Conservation (phyloP, 1,140 invertebrate genomes). For the Tachypleus tridentatus region DNA sequence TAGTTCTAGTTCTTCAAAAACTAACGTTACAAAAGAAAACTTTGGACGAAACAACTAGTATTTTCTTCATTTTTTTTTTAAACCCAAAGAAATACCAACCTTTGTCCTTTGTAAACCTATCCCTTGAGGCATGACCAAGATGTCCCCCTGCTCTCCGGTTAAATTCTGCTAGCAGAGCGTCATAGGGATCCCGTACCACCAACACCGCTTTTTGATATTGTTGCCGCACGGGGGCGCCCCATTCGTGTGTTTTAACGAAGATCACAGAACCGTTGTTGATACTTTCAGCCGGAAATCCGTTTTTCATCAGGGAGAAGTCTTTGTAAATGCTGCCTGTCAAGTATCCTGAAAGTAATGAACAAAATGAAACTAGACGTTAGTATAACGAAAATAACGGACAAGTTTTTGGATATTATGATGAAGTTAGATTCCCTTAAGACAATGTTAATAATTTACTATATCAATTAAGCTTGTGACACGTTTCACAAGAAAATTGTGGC, state of each 20-base stretch:
- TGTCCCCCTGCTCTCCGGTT: slow-evolving; percentile 57
- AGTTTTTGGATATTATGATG: no score
- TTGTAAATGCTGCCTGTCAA: slow-evolving; percentile 61
- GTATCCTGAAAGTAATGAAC: slow-evolving; percentile 10
- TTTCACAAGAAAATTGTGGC: no score
- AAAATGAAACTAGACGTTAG: no score
- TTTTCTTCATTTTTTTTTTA: no score
- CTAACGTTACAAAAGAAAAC: no score
- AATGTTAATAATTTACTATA: no score
- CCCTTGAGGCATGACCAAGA: slow-evolving; percentile 50
- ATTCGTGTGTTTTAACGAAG: slow-evolving; percentile 67
- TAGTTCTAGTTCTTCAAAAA: no score
- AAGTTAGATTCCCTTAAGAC: no score
- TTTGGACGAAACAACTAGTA: no score
- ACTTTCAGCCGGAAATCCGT: slow-evolving; percentile 65
- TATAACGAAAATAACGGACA: no score
- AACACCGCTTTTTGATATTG: slow-evolving; percentile 53
- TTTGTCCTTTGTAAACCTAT: slow-evolving; percentile 48
- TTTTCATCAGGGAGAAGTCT: slow-evolving; percentile 54
- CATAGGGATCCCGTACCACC: slow-evolving; percentile 52
- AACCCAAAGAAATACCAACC: slow-evolving; percentile 34
- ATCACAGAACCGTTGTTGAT: slow-evolving; percentile 57
- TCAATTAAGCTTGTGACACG: no score
- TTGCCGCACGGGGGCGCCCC: slow-evolving; percentile 43
- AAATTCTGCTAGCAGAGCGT: slow-evolving; percentile 58